Evolutionary conservation across 1,140 invertebrate genomes (phyloP).

Genomic region (honey bee (Apis mellifera)): DNA sequence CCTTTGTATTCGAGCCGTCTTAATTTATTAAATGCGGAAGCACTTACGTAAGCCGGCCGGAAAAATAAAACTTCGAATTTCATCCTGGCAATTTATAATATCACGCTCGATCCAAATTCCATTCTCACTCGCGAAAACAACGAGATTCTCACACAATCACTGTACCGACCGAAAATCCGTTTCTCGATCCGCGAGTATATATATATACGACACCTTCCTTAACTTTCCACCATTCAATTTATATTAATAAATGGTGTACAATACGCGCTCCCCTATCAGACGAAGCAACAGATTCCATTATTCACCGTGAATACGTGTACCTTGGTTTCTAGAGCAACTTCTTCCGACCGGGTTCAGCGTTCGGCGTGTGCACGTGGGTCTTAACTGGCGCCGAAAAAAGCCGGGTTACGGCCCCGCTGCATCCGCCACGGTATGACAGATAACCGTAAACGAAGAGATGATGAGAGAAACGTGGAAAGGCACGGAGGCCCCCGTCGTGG

Average conservation of each 20-base stretch:
- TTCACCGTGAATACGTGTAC: neutral
- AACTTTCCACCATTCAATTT: neutral
- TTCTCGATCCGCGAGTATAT: neutral
- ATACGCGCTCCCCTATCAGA: neutral
- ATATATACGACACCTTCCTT: neutral
- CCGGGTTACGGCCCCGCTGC: neutral
- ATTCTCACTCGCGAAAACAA: neutral
- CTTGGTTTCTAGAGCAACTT: neutral
- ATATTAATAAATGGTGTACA: too few relatives aligned
- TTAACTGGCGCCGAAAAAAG: slow-evolving; percentile 28
- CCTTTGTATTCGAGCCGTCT: neutral
- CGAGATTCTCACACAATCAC: slow-evolving; percentile 1
- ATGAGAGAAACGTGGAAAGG: slow-evolving; percentile 22
- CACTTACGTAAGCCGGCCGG: neutral
- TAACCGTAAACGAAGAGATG: neutral
- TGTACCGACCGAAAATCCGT: neutral
- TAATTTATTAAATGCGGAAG: slow-evolving; percentile 5
- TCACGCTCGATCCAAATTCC: neutral
- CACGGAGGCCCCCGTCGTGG: neutral
- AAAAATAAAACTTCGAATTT: slow-evolving; percentile 8
- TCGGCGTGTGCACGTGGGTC: slow-evolving; percentile 22
- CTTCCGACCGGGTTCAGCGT: neutral
- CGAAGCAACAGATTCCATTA: neutral
- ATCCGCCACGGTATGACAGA: slow-evolving; percentile 33
- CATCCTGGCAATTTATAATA: neutral